Conservation (phyloP, 1,140 invertebrate genomes). For the Homalodisca vitripennis region DNA sequence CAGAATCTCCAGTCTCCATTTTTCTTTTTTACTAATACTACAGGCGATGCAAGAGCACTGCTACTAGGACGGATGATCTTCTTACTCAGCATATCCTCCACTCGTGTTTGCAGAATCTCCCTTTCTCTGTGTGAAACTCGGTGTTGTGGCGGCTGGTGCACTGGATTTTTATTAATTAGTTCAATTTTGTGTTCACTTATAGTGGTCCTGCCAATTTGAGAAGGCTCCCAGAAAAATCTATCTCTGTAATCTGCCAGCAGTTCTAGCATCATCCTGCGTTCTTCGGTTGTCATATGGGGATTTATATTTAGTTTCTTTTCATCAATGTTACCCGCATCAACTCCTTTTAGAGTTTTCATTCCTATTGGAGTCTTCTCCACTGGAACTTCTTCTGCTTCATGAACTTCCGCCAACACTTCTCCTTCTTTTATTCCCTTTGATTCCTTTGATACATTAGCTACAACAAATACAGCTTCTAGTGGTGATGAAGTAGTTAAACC, state of each 20-base stretch:
- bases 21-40: constrained; percentile 54
- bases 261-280: neutral
- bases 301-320: too few relatives aligned
- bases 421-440: neutral
- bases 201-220: too few relatives aligned
- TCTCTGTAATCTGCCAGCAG: too few relatives aligned
- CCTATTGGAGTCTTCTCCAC: neutral
- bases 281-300: neutral
- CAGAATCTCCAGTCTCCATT: too few relatives aligned
- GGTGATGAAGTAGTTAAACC: neutral
- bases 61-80: constrained; percentile 48
- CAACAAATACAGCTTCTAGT: neutral
- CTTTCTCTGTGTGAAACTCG: neutral
- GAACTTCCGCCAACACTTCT: neutral
- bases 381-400: too few relatives aligned
- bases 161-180: neutral
- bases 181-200: neutral
- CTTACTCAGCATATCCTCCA: constrained; percentile 41
- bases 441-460: neutral
- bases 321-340: neutral
- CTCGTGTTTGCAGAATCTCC: constrained; percentile 30
- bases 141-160: constrained; percentile 15
- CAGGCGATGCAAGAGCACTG: constrained; percentile 49
- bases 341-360: neutral
- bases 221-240: too few relatives aligned